Conservation (phyloP, 2,797 vertebrate species). For the Rhinoraja longicauda region DNA sequence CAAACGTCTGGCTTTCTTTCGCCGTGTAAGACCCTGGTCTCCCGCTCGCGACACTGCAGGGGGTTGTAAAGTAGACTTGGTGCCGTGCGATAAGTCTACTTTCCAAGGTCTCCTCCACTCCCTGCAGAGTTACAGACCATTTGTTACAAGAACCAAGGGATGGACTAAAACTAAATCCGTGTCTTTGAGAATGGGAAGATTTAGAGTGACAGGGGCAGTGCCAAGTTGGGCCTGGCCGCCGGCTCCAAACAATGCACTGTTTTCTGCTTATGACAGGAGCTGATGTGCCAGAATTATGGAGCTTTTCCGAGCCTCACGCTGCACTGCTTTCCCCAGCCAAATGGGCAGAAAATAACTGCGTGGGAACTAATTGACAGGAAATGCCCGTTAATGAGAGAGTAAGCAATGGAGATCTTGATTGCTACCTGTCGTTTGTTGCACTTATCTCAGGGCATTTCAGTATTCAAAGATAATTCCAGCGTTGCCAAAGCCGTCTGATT, state of each 20-base stretch:
- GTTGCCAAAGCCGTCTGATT: background rate
- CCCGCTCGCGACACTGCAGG: background rate
- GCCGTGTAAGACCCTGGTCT: background rate
- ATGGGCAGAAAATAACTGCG: conserved; percentile 28
- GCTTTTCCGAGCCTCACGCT: background rate
- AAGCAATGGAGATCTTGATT: background rate
- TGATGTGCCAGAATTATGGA: conserved; percentile 15
- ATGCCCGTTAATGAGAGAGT: conserved; percentile 9
- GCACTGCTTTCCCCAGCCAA: conserved; percentile 8
- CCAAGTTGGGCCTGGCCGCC: background rate
- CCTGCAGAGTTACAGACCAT: too few relatives aligned
- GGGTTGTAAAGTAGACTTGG: background rate
- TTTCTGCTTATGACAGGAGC: background rate
- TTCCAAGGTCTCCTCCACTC: too few relatives aligned
- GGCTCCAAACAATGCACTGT: conserved; percentile 14
- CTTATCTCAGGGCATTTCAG: background rate
- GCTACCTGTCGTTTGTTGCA: conserved; percentile 22
- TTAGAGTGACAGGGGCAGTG: background rate
- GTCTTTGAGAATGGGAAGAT: background rate
- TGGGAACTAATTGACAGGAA: conserved; percentile 36
- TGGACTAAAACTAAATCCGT: background rate
- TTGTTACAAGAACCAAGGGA: background rate
- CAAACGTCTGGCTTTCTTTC: background rate
- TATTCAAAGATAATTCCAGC: background rate
- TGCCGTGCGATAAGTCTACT: too few relatives aligned